Evolutionary conservation across 1,140 invertebrate genomes (phyloP), one percentile per base, ranked within the genome.

Genomic region (Drosophila pallidifrons): DNA sequence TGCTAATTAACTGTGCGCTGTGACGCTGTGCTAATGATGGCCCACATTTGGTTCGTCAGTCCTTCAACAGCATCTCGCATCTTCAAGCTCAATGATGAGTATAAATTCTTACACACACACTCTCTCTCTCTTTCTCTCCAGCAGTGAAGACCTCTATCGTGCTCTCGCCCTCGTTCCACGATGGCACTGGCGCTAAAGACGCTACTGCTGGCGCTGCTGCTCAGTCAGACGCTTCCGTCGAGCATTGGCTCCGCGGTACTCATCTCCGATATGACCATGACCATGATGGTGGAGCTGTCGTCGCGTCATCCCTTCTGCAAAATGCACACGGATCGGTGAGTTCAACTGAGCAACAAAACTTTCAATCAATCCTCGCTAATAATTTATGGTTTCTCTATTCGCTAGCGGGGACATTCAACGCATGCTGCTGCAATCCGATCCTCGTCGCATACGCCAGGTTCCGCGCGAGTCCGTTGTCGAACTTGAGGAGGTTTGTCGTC

Each of bases 241-340:
- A 68, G 75, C 25, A 47, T 45, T 11, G 73, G 85, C 20, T 92
- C 93, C 30, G 93, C 92, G 0, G 94, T 95, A 3, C 85, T 95
- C 5, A 94, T 95, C n/a, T 94, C 95, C 1, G 95, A 95, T 69
- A 93, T 93, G 68, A 94, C 94, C 1, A 95, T 95, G 95, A 94
- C 94, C 7, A 94, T 93, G 52, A 95, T 95, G 95, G 94, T 95
- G 28, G 95, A 95, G 82, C 73, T 95, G 1, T 94, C 94, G 10
- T 93, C 95, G 5, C 93, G 93, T 0, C 92, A 93, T 66, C 95
- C 95, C 6, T 95, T 94, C 74, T 95, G 95, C 63, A 93, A 93
- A 28, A 93, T 95, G 57, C 94, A 95, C 67, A 93, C 92, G 1
- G 95, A 95, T 76, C 94, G 93, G 94, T 94, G 71, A 88, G 70